These are phyloP conservation scores for Atrichornis clamosus DNA, from an alignment of 2,113 vertebrate species.

Conservation along the genomic window DNA sequence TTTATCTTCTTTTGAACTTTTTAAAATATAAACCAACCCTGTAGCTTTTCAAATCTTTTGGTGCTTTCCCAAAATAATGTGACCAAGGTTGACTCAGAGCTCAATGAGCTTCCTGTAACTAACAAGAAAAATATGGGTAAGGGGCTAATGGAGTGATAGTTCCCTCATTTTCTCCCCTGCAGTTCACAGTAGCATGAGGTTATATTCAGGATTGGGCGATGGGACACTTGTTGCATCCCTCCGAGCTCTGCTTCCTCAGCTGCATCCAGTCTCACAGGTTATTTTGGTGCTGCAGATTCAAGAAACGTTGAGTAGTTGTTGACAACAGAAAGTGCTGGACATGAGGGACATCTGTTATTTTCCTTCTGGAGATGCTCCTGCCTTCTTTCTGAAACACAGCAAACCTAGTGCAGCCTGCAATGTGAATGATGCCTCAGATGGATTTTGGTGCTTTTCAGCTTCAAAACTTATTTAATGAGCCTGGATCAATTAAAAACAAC, in stretches of 20 bases:
- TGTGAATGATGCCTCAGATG: neutral
- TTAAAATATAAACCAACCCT: neutral
- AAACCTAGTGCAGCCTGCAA: neutral
- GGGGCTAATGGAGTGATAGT: neutral
- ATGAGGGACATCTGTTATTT: neutral
- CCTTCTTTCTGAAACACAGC: neutral
- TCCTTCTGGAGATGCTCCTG: neutral
- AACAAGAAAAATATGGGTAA: neutral
- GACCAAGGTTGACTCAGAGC: neutral
- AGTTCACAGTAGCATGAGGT: neutral
- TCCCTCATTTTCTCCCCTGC: rapidly evolving
- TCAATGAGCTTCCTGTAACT: neutral
- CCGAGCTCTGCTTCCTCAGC: neutral
- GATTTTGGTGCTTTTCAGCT: neutral
- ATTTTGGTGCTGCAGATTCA: neutral
- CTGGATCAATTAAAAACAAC: neutral
- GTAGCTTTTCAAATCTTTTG: neutral
- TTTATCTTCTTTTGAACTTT: neutral
- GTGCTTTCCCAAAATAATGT: neutral
- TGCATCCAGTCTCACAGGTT: neutral
- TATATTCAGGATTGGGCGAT: neutral
- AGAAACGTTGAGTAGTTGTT: neutral
- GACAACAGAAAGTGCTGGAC: neutral
- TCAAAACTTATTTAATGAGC: neutral
- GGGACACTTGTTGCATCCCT: neutral